Evolutionary conservation across 2,797 vertebrate species (phyloP), one percentile per base, ranked within the genome.

Genomic region (Vultur gryphus): DNA sequence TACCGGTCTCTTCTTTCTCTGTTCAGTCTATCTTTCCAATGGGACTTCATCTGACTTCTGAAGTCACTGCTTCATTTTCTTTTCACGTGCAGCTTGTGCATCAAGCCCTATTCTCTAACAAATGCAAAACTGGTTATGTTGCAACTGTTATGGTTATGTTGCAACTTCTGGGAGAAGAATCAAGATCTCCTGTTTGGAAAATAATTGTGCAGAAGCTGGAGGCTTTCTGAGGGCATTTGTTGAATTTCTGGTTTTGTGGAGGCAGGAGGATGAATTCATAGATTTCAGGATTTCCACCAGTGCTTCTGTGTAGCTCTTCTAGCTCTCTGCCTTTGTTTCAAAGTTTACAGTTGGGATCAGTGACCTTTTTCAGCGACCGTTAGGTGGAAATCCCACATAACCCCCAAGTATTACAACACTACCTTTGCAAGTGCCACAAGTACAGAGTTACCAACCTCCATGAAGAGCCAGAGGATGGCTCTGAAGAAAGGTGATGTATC

Each of bases 291-390:
- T 75, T 90, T 72, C 69, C 15, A 15, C 7, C 20, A 54, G 11
- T 17, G 20, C 20, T 83, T 51, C 76, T 52, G 21, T 29, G 44
- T 28, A 79, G 43, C 11, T 48, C 10, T 58, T 76, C 25, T 12
- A 55, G 37, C 18, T 28, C 41, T 92, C 59, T 64, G 13, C 16
- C 49, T 86, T 67, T 79, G 43, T 58, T 67, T 46, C 7, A 5
- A 21, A 86, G n/a, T 8, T 35, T 65, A 15, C 14, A 58, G 4
- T 3, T 71, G 43, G 66, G 23, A 15, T 37, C 61, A 75, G 10
- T 7, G 3, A 49, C 5, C 19, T 33, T 33, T 26, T 23, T 37
- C 16, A 55, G 39, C 2, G 5, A 16, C 26, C 0, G 0, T 48
- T 23, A 14, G 16, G 55, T 29, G 48, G 43, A 70, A 83, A 67